Evolutionary conservation across 2,888 invertebrate species (phyloP), one percentile per base, ranked within the genome.

Genomic region (Cheilosia pagana): DNA sequence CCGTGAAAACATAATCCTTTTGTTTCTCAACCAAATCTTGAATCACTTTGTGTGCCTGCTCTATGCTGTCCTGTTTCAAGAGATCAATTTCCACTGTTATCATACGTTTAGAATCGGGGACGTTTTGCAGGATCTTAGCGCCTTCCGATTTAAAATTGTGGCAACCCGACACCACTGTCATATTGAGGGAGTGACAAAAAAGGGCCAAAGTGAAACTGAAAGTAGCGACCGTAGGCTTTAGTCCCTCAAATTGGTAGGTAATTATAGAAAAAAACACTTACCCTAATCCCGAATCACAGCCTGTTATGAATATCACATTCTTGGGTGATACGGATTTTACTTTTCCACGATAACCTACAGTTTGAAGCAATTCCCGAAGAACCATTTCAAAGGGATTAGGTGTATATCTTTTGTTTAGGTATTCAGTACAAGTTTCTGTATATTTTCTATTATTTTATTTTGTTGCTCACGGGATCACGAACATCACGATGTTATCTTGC

Each of bases 251-350:
- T 65, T 3, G 28, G 19, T 6, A 39, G 4, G 3, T 1, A 77
- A 0, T 12, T 19, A 21, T 3, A 28, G 1, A 8, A 8, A 28
- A 2, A 35, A 31, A 59, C 14, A 87, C 89, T 88, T 87, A 96
- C 71, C 97, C 97, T 16, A 97, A 93, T 2, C 97, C 97, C 75
- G 96, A 95, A 91, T 97, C 97, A 90, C 97, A 97, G 50, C 97
- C 97, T 7, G 96, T 96, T 87, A 97, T 95, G 19, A 96, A 93
- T 45, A 95, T 92, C 2, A 95, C 93, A 89, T 92, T 89, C 23
- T 88, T 89, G 5, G 88, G 88, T 8, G 89, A 89, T 2, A 91
- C 87, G 10, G 71, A 53, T 14, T 79, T 87, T 8, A 83, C 28
- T 53, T 76, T 59, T 21, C 78, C 70, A 8, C 74, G 65, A 28